These are phyloP conservation scores for Cataglyphis rosenhaueri DNA, from an alignment of 2,888 invertebrate genomes.

Conservation along the genomic window DNA sequence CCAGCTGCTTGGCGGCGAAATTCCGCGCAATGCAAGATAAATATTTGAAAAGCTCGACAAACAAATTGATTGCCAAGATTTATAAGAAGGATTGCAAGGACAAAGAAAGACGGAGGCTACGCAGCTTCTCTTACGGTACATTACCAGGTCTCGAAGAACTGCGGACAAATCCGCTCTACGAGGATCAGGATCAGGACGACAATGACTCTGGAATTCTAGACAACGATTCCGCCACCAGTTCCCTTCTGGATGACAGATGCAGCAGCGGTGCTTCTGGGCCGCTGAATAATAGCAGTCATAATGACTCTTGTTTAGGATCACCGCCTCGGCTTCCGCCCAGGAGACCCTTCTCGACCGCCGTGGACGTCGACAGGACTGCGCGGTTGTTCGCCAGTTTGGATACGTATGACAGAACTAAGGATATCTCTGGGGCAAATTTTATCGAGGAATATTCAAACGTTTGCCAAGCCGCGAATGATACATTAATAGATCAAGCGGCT, in stretches of 20 bases:
- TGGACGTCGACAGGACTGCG: slow-evolving; percentile 72
- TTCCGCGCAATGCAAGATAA: slow-evolving; percentile 91
- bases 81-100: slow-evolving; percentile 85
- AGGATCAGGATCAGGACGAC: slow-evolving; percentile 89
- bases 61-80: slow-evolving; percentile 89
- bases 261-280: slow-evolving; percentile 79
- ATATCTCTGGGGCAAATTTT: slow-evolving; percentile 57
- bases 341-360: slow-evolving; percentile 72
- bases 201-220: slow-evolving; percentile 92
- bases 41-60: slow-evolving; percentile 90
- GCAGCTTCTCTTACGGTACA: slow-evolving; percentile 92
- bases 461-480: slow-evolving; percentile 72
- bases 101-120: slow-evolving; percentile 84
- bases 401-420: slow-evolving; percentile 56
- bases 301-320: slow-evolving; percentile 67
- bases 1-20: slow-evolving; percentile 89
- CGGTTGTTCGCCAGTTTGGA: slow-evolving; percentile 69
- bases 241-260: slow-evolving; percentile 86
- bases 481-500: slow-evolving; percentile 61
- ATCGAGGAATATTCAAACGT: slow-evolving; percentile 61
- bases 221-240: slow-evolving; percentile 90
- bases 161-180: slow-evolving; percentile 88
- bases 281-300: slow-evolving; percentile 59
- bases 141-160: slow-evolving; percentile 91
- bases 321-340: slow-evolving; percentile 82